Conservation (phyloP, 2,888 invertebrate species). For the Perithous albicinctus region DNA sequence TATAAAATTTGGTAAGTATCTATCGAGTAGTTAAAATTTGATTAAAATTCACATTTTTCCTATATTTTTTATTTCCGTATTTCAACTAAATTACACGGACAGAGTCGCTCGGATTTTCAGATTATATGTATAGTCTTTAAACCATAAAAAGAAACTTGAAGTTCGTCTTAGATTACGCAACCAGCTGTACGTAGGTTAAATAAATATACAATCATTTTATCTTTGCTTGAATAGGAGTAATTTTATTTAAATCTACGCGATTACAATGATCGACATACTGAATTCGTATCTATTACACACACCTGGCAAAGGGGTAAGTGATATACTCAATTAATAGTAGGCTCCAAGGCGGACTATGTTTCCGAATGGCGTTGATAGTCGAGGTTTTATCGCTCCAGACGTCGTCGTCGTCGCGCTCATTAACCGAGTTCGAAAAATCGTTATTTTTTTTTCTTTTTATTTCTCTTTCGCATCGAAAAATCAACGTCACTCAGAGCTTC, state of each 20-base stretch:
- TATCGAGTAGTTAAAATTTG: no score
- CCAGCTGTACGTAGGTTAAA: background rate
- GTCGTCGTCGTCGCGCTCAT: background rate
- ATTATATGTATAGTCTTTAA: no score
- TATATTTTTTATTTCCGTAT: no score
- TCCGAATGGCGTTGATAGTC: conserved; percentile 39
- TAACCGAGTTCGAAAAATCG: background rate
- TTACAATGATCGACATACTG: conserved; percentile 65
- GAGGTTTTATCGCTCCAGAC: background rate
- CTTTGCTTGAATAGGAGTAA: conserved; percentile 51
- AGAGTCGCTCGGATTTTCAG: no score
- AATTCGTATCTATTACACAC: conserved; percentile 63
- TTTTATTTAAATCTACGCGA: conserved; percentile 66
- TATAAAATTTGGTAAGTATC: no score
- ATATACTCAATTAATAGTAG: conserved; percentile 54
- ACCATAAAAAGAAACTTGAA: no score
- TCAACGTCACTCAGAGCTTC: conserved; percentile 23
- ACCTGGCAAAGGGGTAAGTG: conserved; percentile 47
- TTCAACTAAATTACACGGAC: no score
- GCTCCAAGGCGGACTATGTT: conserved; percentile 54
- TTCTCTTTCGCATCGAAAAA: conserved; percentile 3
- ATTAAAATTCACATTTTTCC: no score
- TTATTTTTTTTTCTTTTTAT: no score
- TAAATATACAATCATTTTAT: conserved; percentile 1
- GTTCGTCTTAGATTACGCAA: no score